Conservation (phyloP, 2,113 vertebrate species). For the Carassius gibelio region DNA sequence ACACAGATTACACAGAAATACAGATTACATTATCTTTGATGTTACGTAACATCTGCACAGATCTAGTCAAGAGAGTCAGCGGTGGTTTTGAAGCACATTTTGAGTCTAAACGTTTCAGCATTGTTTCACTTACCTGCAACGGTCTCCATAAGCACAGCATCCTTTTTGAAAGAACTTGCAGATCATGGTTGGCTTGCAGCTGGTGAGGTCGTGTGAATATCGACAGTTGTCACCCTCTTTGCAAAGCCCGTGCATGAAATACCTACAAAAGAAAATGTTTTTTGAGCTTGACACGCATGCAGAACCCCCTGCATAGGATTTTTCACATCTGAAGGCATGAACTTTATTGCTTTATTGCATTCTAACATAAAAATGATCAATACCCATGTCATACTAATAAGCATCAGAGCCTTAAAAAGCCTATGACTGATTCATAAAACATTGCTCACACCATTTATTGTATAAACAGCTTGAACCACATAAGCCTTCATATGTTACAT, state of each 20-base stretch:
- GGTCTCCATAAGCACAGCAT: conserved; percentile 93
- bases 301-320: background rate
- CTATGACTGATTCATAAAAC: background rate
- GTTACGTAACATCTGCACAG: background rate
- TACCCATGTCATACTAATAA: background rate
- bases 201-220: conserved; percentile 92
- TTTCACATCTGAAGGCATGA: too few relatives aligned
- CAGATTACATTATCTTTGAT: background rate
- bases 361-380: background rate
- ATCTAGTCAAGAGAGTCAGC: background rate
- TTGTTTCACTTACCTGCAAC: conserved; percentile 84
- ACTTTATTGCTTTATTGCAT: background rate
- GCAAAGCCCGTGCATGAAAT: conserved; percentile 98
- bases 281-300: background rate
- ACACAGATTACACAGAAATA: conserved; percentile 15
- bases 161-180: conserved; percentile 98
- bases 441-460: background rate
- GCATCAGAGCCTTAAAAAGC: background rate
- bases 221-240: conserved; percentile 97
- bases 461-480: background rate
- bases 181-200: conserved; percentile 85
- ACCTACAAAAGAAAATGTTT: conserved; percentile 75
- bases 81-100: background rate
- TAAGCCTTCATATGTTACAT: background rate
- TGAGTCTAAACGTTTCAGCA: too few relatives aligned